Percentiles rank a stretch among this genome's conserved stretches.
phyloP scores from a whole-genome alignment of 2,113 vertebrate genomes.

The Scomber scombrus region DNA sequence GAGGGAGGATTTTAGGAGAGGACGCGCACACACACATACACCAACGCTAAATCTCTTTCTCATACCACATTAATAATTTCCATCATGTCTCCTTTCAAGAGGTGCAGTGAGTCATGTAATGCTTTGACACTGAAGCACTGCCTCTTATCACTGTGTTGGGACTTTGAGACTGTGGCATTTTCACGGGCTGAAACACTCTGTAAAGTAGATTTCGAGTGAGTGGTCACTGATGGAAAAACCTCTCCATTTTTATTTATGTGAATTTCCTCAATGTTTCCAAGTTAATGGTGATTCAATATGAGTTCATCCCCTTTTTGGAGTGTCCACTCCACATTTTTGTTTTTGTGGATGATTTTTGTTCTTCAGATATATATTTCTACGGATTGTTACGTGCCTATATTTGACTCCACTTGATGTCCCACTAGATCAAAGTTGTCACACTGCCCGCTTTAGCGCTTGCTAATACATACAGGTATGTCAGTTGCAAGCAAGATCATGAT shows the following conservation, averaged over 20 bases:
- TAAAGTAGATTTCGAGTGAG: slow-evolving; percentile 47
- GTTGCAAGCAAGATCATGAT: slow-evolving; percentile 11
- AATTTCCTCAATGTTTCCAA: slow-evolving; percentile 37
- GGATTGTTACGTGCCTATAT: slow-evolving; percentile 16
- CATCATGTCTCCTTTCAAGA: slow-evolving; percentile 61
- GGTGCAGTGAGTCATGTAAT: slow-evolving; percentile 61
- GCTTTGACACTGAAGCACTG: slow-evolving; percentile 44
- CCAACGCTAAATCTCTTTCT: slow-evolving; percentile 12
- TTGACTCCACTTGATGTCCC: slow-evolving; percentile 10
- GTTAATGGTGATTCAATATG: slow-evolving; percentile 24
- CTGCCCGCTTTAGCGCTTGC: slow-evolving; percentile 2
- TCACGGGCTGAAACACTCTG: slow-evolving; percentile 28
- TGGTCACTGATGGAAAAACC: slow-evolving; percentile 48
- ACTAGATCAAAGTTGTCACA: slow-evolving; percentile 1
- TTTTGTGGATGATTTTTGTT: slow-evolving; percentile 9
- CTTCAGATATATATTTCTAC: slow-evolving; percentile 4
- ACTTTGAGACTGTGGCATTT: slow-evolving; percentile 36
- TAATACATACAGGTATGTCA: neutral
- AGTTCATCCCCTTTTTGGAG: slow-evolving; percentile 16
- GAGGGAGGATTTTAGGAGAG: neutral
- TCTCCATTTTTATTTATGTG: slow-evolving; percentile 2
- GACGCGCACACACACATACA: slow-evolving; percentile 1
- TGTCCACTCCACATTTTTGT: slow-evolving; percentile 4
- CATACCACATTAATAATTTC: slow-evolving; percentile 57
- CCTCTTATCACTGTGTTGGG: slow-evolving; percentile 38